Base-by-base conservation (phyloP, 2,888 invertebrate species). In the Meiosimyza platycephala region DNA sequence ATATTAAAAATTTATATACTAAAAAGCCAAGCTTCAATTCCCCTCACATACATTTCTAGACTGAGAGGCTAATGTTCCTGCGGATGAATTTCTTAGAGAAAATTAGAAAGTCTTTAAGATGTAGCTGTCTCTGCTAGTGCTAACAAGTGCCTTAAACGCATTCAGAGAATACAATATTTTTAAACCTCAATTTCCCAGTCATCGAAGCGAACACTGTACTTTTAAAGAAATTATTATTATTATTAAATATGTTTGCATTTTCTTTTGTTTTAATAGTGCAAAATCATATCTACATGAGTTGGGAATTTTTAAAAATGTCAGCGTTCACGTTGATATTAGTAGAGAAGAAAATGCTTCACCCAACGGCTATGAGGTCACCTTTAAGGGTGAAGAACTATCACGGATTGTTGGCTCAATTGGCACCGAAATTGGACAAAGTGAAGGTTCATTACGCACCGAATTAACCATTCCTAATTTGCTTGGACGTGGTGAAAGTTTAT, bases 341-440 rank as follows among this genome's bases (percentile, higher is more conserved):
- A 91, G 91, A 69, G 95, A 95, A 1, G 90, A 91, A 0, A 91
- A 90, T 76, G 90, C 94, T 15, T 91, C 93, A n/a, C 91, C 93
- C 0, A 91, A 93, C 83, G 96, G 95, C 13, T 90, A 95, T 68
- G 94, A 96, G 89, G 93, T 94, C 1, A 85, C 95, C 22, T 97
- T 97, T 83, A 92, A 92, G 78, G 97, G 97, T 55, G 90, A 91
- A 71, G 98, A 99, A 87, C 85, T 93, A 78, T 92, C 93, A 16
- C 89, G 95, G n/a, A 85, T 97, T 28, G 92, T 93, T 70, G 98
- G 97, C 18, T 94, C 94, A 0, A 90, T 97, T 52, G 95, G 93
- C 82, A 96, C 97, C 0, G 91, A 94, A 78, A 93, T 97, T 74
- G 96, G 96, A 33, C 95, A 96, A 84, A 97, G 97, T 85, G 97